phyloP scores from a whole-genome alignment of 64 coral and sea anemone species.

The Hydrozoanthus tunicans region DNA sequence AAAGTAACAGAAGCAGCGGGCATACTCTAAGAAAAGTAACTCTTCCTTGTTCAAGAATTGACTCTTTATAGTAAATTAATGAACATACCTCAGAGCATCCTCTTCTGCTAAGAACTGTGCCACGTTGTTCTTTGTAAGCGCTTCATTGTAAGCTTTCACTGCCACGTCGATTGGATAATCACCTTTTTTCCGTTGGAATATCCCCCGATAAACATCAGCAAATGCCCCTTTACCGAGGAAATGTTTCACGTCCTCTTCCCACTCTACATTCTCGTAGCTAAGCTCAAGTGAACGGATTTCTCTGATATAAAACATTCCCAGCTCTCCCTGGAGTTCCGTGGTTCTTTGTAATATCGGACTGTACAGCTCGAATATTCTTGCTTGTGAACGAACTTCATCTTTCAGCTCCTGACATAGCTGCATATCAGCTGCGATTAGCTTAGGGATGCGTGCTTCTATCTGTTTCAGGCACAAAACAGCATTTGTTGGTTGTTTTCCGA shows the following conservation, averaged over 20 bases:
- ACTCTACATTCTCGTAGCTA: neutral
- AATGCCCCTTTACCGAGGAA: neutral
- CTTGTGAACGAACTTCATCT: conserved; percentile 19
- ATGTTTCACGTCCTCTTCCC: conserved; percentile 13
- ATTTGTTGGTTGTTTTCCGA: conserved; percentile 10
- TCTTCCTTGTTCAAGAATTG: neutral
- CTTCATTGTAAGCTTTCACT: conserved; percentile 57
- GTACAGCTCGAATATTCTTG: conserved; percentile 1
- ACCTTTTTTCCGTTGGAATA: neutral
- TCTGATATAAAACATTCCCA: conserved; percentile 19
- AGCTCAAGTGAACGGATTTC: conserved; percentile 39
- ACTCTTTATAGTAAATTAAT: neutral
- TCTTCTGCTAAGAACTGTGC: conserved; percentile 41
- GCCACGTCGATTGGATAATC: neutral
- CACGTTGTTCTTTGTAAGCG: conserved; percentile 10
- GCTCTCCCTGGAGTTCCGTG: conserved; percentile 29
- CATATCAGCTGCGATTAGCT: conserved; percentile 32
- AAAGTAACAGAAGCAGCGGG: too few relatives aligned
- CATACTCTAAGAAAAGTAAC: too few relatives aligned
- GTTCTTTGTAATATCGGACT: neutral
- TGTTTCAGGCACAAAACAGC: neutral
- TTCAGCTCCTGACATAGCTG: conserved; percentile 54
- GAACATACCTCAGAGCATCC: conserved; percentile 24
- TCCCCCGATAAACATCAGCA: conserved; percentile 40
- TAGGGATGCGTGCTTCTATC: conserved; percentile 34